Base-by-base conservation (phyloP, 2,113 vertebrate genomes). In the Piprites chloris region DNA sequence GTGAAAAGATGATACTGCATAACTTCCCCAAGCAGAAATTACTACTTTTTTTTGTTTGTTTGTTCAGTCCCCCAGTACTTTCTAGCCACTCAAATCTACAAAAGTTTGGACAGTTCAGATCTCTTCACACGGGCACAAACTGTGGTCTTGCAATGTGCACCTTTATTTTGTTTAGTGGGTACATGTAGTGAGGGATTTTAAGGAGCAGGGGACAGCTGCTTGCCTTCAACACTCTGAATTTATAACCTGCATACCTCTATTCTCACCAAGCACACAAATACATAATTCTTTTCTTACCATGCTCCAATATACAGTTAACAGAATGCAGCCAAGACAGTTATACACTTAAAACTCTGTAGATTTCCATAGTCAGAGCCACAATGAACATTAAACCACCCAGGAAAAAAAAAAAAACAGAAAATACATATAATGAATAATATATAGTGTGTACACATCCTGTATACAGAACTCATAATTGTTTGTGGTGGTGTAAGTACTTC, bases 81-180 rank as follows among this genome's bases (percentile, higher is more conserved):
- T 56, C 68, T 74, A 87, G 33, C 24, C 30, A 55, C 21, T 58
- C 26, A 58, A 86, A 66, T 6, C 15, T 47, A 33, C 7, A 12
- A 44, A 79, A 66, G 56, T 15, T 20, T 12, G 15, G 2, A 5
- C 22, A 56, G 62, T 59, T 75, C 42, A 30, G 11, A 58, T 14
- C 56, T 41, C 52, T 66, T 19, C 37, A 69, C 4, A 9, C 24
- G 26, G 53, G n/a, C 37, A 66, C 13, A 12, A 0, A 0, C 23
- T 13, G 17, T 9, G 9, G 26, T 66, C 33, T 72, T 41, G 35
- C 5, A 23, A 33, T 0, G 4, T 3, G 6, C 44, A 90, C 28
- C 49, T 84, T 63, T 42, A 33, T 46, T 90, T 65, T 72, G 11
- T 32, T 59, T 66, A 75, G 19, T 3, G 3, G 23, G 15, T 55